phyloP scores from a whole-genome alignment of 2,797 vertebrate species.

The Falco cherrug region DNA sequence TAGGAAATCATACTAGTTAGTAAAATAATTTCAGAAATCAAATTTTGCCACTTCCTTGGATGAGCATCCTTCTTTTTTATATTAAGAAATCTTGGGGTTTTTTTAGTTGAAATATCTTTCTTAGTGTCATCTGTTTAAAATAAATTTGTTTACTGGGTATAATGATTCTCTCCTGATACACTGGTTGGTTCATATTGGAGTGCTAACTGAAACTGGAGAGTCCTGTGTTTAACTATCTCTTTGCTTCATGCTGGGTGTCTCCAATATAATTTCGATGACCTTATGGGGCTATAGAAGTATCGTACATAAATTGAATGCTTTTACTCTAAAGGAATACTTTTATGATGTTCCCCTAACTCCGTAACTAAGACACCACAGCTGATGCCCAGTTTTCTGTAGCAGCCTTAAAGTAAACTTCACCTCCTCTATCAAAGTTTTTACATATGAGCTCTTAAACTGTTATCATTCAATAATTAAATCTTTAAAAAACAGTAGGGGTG shows the following conservation, averaged over 20 bases:
- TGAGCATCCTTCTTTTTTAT: neutral
- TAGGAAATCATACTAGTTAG: neutral
- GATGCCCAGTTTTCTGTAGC: neutral
- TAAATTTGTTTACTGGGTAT: neutral
- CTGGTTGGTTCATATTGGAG: neutral
- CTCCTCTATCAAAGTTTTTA: neutral
- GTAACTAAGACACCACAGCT: neutral
- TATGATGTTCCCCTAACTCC: neutral
- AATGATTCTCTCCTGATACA: neutral
- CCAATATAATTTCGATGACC: neutral
- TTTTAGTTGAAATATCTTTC: neutral
- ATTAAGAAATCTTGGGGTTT: neutral
- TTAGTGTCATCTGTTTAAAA: neutral
- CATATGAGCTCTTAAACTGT: neutral
- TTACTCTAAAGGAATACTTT: neutral
- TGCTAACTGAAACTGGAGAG: neutral
- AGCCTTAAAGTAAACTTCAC: neutral
- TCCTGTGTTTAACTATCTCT: neutral
- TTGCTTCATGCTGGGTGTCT: neutral
- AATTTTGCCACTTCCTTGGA: neutral
- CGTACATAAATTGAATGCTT: neutral
- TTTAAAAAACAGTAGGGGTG: neutral
- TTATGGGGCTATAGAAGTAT: neutral
- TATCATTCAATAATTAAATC: neutral
- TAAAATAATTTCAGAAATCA: neutral